Percentiles rank a stretch among this genome's conserved stretches.
These are phyloP conservation scores for Drepana falcataria DNA, from an alignment of 2,888 invertebrate genomes.

Conservation along the genomic window DNA sequence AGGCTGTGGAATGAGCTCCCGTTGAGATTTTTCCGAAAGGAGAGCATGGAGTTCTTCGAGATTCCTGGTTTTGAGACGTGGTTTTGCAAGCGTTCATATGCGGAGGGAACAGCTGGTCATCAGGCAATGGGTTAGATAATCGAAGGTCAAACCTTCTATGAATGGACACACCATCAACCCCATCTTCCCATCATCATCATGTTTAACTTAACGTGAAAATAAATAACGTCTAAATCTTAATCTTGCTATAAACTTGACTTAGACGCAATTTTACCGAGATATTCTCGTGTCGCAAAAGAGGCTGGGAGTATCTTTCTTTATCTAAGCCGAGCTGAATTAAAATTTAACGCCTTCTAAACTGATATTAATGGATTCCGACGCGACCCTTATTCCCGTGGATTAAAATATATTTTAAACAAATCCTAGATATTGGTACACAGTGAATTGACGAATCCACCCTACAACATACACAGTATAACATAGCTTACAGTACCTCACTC, in stretches of 20 bases:
- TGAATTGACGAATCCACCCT: slow-evolving; percentile 52
- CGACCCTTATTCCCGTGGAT: slow-evolving; percentile 30
- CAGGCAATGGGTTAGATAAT: too few species aligned
- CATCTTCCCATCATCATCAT: too few species aligned
- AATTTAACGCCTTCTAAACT: slow-evolving; percentile 26
- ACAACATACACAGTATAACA: background rate
- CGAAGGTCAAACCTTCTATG: too few species aligned
- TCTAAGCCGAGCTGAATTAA: slow-evolving; percentile 6
- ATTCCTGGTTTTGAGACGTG: too few species aligned
- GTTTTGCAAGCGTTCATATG: too few species aligned
- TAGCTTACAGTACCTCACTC: background rate
- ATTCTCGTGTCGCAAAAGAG: background rate
- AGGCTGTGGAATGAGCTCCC: too few species aligned
- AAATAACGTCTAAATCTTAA: too few species aligned
- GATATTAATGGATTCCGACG: slow-evolving; percentile 35
- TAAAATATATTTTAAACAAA: slow-evolving; percentile 54
- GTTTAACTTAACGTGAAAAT: too few species aligned
- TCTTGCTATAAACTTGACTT: background rate
- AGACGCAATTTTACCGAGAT: background rate
- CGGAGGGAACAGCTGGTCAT: too few species aligned
- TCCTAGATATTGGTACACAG: slow-evolving; percentile 48
- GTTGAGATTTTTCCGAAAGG: too few species aligned
- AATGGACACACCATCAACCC: too few species aligned
- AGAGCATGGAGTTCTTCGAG: too few species aligned
- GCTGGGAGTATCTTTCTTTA: slow-evolving; percentile 1